Evolutionary conservation across 2,113 vertebrate species (phyloP), one percentile per base, ranked within the genome.

Genomic region (Hemiscyllium ocellatum): DNA sequence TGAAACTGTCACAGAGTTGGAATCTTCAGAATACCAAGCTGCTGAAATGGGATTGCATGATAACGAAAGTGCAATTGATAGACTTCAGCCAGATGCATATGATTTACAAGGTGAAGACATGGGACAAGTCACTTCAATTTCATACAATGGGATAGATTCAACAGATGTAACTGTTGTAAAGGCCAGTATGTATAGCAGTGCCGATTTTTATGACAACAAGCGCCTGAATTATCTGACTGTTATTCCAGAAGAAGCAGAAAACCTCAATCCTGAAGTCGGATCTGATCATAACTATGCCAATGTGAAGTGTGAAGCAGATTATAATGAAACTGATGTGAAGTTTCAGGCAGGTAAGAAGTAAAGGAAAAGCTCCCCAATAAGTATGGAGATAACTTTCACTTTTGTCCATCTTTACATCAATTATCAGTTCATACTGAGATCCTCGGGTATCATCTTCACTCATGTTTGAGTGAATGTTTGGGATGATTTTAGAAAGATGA

Each of bases 181-280:
- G 42, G 42, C 22, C 69, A 76, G 6, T 47, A 6, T 13, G 17
- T 29, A 50, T 50, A 72, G 13, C 24, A 37, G 72, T 17, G 37
- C 4, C 12, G 20, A 95, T 72, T 10, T 8, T 37, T 29, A 95
- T 72, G 97, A 97, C 29, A 96, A 96, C 2, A 96, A 96, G 12
- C 96, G 97, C 85, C 89, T 50, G 4, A 96, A 96, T 72, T 95
- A 52, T 7, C 97, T 98, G 96, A 97, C 97, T 96, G 96, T 98
- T 95, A 97, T 98, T 5, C 95, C 97, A n/a, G 98, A 98, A 96
- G 98, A 98, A 96, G 97, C 97, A 69, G 96, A 96, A 96, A 96
- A 97, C 22, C 96, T 96, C 96, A 97, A 96, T 96, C 19, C 96
- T 94, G 96, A 96, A 96, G 96, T 65, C 72, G 95, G 89, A 96